These are phyloP conservation scores for Parapristionchus giblindavisi DNA, from an alignment of 2,888 invertebrate species.

Conservation along the genomic window DNA sequence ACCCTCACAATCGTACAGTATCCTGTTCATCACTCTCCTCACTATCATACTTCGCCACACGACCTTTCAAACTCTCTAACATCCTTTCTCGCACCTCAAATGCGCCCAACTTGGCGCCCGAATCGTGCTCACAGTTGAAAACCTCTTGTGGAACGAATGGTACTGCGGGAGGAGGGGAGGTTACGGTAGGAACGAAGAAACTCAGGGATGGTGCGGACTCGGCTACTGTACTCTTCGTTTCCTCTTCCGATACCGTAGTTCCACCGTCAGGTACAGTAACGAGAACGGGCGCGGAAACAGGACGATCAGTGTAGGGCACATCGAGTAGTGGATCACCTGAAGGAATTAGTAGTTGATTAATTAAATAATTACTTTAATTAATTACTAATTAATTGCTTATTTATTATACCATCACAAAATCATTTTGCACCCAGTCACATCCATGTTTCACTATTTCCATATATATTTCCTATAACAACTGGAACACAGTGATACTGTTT, in stretches of 20 bases:
- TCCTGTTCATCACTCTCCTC: no score
- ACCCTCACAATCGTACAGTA: no score
- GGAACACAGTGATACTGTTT: no score
- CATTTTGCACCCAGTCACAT: no score
- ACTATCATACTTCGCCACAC: slow-evolving; percentile 38
- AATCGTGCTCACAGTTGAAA: slow-evolving; percentile 4
- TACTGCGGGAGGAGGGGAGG: slow-evolving; percentile 24
- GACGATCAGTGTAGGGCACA: slow-evolving; percentile 1
- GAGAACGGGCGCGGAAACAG: slow-evolving; percentile 12
- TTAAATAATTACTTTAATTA: background rate
- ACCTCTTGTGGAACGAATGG: slow-evolving; percentile 26
- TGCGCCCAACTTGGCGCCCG: slow-evolving; percentile 42
- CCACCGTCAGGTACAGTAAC: background rate
- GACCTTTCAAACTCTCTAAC: slow-evolving; percentile 50
- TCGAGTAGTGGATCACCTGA: background rate
- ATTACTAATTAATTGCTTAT: background rate
- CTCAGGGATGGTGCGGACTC: background rate
- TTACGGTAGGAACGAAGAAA: background rate
- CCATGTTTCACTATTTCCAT: no score
- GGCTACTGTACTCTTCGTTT: background rate
- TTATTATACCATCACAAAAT: no score
- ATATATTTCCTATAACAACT: no score
- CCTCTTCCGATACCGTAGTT: slow-evolving; percentile 17
- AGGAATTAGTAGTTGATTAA: background rate
- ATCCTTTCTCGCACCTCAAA: slow-evolving; percentile 55